phyloP scores from a whole-genome alignment of 2,888 invertebrate genomes.

The Lepidocyrtinus sp. region DNA sequence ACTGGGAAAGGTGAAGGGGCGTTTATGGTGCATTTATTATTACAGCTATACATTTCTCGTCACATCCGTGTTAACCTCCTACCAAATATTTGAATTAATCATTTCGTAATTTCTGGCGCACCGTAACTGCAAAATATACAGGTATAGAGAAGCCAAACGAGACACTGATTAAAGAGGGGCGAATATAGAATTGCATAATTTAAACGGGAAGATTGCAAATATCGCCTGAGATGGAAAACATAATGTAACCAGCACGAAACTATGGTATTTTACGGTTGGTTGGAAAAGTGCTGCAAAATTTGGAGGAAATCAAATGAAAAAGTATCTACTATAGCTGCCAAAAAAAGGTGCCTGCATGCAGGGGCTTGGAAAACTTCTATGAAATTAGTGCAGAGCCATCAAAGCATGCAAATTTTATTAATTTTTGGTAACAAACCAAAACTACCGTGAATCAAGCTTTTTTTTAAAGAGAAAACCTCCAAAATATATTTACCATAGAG shows the following conservation, averaged over 20 bases:
- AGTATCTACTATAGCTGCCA: no score
- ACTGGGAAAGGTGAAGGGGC: slow-evolving; percentile 11
- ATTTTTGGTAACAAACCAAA: no score
- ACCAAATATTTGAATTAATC: slow-evolving; percentile 16
- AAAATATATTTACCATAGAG: no score
- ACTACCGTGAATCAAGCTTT: no score
- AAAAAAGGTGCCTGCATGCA: no score
- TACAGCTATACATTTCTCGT: neutral
- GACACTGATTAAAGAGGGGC: slow-evolving; percentile 4
- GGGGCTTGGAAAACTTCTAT: no score
- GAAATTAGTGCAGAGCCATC: neutral
- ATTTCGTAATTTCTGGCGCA: neutral
- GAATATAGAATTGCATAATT: slow-evolving; percentile 13
- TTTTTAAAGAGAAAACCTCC: no score
- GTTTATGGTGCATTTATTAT: slow-evolving; percentile 11
- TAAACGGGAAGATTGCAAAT: slow-evolving; percentile 2
- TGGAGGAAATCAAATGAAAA: no score
- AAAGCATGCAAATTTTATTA: slow-evolving; percentile 11
- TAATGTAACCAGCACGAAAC: no score
- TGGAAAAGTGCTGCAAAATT: no score
- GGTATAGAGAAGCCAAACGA: neutral
- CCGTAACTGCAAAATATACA: neutral
- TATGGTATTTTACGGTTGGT: no score
- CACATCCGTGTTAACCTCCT: neutral
- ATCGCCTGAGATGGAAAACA: no score